Base-by-base conservation (phyloP, 2,797 vertebrate species). In the Poeciliopsis turneri region DNA sequence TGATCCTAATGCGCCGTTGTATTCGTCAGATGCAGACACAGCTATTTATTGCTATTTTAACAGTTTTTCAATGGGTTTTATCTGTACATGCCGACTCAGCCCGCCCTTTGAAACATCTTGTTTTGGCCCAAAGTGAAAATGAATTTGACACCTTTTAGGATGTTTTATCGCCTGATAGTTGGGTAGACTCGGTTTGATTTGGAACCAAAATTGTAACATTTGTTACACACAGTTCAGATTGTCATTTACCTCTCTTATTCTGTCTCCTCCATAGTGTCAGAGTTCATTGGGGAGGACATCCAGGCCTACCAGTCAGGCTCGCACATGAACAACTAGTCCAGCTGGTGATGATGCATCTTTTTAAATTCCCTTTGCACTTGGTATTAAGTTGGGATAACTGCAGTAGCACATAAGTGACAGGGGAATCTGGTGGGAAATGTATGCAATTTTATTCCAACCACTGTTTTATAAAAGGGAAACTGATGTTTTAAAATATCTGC, bases 281-380 rank as follows among this genome's bases (percentile, higher is more conserved):
- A 98, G 93, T 97, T 97, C 92, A 98, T 98, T 39, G 97, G 97
- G 33, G 96, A 97, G 90, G 97, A 98, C 91, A 95, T 98, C 92
- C 95, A 94, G 83, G 95, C 95, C 28, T 97, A 96, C 90, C 95
- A 96, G 75, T 91, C 93, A 2, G 82, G 80, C 49, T 91, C 94
- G 55, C 94, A 96, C 66, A 95, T 96, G 91, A 92, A 96, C 93
- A 94, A 96, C 95, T 91, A 93, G 83, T 93, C 92, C 25, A 30
- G 68, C 77, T 85, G 61, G 25, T 51, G 51, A 72, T 77, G 84
- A 39, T 81, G 75, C 89, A 82, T 82, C 74, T 81, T 73, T 87
- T 83, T 75, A 82, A 86, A 78, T 81, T 87, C 79, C 83, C 71
- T 86, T 82, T 83, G 85, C 91, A 89, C 90, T 80, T 78, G 72